Base-by-base conservation (phyloP, 53 echinoderm and acorn worm genomes). In the Holothuria leucospilota region DNA sequence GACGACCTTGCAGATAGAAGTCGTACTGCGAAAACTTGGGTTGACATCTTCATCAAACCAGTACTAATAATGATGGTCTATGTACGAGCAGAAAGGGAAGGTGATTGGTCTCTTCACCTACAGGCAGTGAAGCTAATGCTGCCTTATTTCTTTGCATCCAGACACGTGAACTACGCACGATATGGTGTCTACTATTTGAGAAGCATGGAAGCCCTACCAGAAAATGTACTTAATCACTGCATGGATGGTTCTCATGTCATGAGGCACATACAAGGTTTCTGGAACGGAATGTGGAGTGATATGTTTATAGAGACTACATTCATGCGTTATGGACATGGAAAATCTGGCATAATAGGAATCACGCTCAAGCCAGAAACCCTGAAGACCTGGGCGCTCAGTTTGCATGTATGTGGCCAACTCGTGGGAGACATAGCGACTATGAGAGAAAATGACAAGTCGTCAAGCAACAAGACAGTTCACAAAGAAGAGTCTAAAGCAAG, bases 231-330 rank as follows among this genome's bases (percentile, higher is more conserved):
- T 23, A 28, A 51, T 11, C 86, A 78, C 20, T 92, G 67, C 88
- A 89, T 89, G 82, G 51, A 86, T 20, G 92, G 82, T 11, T 28
- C 42, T 3, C 77, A 89, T 89, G 89, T 75, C 63, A 92, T 74
- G 86, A 29, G 77, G 18, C 89, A 82, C 60, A 25, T 29, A 0
- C 69, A 60, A 20, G 86, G 92, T 11, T 49, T 92, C 14, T 89
- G 89, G 86, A 92, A 89, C 63, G 92, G 86, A 1, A 92, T 89
- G 14, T 85, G 89, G 92, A 82, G 74, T 13, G 92, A 89, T 61
- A 89, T 89, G 92, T 85, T 81, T 52, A 92, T 92, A 18, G 92
- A 92, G 75, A 89, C 89, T 10, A 92, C 92, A 24, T 82, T 73
- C 77, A 92, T 81, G 92, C 40, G 89, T 20, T 82, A 89, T 64